Evolutionary conservation across 2,888 invertebrate genomes (phyloP).

Genomic region (Epinotia nisella): DNA sequence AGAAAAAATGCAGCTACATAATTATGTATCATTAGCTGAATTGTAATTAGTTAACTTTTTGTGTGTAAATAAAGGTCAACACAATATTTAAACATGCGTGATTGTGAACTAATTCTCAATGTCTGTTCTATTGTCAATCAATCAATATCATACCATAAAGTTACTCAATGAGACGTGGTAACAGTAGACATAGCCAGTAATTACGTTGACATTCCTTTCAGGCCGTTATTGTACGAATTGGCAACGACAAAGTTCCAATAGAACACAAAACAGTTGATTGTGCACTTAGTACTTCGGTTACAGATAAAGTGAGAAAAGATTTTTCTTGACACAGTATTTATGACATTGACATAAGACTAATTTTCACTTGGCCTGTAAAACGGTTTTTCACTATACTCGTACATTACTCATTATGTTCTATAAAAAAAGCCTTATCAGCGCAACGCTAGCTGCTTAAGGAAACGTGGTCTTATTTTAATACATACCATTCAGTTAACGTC

Average conservation of each 20-base stretch:
- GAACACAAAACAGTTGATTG: not conserved
- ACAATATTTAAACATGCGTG: too few relatives aligned
- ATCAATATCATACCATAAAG: not conserved
- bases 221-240: not conserved
- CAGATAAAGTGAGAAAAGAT: too few relatives aligned
- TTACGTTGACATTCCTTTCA: not conserved
- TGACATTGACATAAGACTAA: too few relatives aligned
- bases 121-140: not conserved
- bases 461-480: not conserved
- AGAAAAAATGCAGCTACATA: too few relatives aligned
- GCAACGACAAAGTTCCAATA: not conserved
- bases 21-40: too few relatives aligned
- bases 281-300: not conserved
- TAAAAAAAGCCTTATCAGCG: not conserved
- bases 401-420: not conserved
- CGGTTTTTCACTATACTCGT: too few relatives aligned
- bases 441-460: not conserved
- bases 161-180: not conserved
- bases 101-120: too few relatives aligned
- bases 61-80: too few relatives aligned
- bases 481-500: not conserved
- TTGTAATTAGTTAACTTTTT: too few relatives aligned
- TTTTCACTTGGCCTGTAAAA: too few relatives aligned
- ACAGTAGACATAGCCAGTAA: not conserved
- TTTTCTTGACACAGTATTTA: too few relatives aligned